These are phyloP conservation scores for Acanthosepion lycidas DNA, from an alignment of 2,888 invertebrate genomes.

Conservation along the genomic window DNA sequence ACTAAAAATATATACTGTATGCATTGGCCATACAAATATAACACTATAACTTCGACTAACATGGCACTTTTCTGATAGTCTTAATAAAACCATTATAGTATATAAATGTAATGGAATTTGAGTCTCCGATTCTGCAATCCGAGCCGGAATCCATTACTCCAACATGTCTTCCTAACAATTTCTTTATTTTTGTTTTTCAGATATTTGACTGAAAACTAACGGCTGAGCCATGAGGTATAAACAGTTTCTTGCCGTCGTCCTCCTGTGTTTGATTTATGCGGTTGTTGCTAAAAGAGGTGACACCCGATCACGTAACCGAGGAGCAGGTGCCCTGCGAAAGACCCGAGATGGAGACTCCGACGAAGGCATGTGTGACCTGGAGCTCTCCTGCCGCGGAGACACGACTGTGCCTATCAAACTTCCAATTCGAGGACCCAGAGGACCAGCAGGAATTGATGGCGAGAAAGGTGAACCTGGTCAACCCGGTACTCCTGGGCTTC, in stretches of 20 bases:
- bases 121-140: too few species aligned
- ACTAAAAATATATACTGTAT: too few species aligned
- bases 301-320: neutral
- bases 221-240: constrained; percentile 24
- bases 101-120: too few species aligned
- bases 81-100: too few species aligned
- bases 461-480: constrained; percentile 48
- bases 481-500: constrained; percentile 45
- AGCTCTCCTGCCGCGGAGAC: constrained; percentile 45
- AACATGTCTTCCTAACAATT: too few species aligned
- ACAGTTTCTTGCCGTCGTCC: neutral
- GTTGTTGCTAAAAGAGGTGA: neutral
- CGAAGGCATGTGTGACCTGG: constrained; percentile 43
- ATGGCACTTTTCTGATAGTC: too few species aligned
- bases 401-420: constrained; percentile 46
- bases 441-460: constrained; percentile 44
- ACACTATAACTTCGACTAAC: too few species aligned
- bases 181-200: neutral
- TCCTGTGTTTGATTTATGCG: neutral
- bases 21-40: too few species aligned
- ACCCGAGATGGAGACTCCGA: neutral
- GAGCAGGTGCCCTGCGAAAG: neutral
- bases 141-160: too few species aligned
- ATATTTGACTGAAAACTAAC: neutral
- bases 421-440: constrained; percentile 43